Evolutionary conservation across 2,797 vertebrate genomes (phyloP).

Genomic region (Morus bassanus): DNA sequence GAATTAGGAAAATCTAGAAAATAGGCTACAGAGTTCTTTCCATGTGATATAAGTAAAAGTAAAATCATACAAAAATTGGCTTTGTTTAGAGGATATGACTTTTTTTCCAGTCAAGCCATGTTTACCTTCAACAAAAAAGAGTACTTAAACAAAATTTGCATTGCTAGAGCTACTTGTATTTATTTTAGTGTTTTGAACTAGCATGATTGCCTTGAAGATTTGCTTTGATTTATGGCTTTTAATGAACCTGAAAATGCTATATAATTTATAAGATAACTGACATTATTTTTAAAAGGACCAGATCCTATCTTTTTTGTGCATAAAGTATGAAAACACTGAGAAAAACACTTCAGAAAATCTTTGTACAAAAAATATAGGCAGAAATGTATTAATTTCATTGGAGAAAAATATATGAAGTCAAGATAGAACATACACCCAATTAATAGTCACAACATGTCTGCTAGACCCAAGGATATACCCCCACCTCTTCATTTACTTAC

Average conservation of each 20-base stretch:
- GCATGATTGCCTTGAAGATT: background rate
- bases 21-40: background rate
- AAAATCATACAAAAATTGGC: background rate
- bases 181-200: slow-evolving; percentile 6
- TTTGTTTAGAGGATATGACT: background rate
- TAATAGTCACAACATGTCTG: background rate
- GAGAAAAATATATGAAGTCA: background rate
- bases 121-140: background rate
- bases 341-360: background rate
- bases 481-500: background rate
- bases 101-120: background rate
- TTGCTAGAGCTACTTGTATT: background rate
- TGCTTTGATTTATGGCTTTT: slow-evolving; percentile 7
- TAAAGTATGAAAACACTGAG: background rate
- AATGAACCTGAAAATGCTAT: slow-evolving; percentile 17
- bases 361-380: background rate
- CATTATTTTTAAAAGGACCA: background rate
- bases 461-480: background rate
- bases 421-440: background rate
- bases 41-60: background rate
- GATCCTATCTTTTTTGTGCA: background rate
- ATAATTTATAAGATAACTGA: slow-evolving; percentile 16
- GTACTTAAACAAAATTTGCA: background rate
- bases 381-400: background rate
- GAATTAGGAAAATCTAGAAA: background rate